Conservation (phyloP, 2,888 invertebrate genomes). For the Amphipoea lucens region DNA sequence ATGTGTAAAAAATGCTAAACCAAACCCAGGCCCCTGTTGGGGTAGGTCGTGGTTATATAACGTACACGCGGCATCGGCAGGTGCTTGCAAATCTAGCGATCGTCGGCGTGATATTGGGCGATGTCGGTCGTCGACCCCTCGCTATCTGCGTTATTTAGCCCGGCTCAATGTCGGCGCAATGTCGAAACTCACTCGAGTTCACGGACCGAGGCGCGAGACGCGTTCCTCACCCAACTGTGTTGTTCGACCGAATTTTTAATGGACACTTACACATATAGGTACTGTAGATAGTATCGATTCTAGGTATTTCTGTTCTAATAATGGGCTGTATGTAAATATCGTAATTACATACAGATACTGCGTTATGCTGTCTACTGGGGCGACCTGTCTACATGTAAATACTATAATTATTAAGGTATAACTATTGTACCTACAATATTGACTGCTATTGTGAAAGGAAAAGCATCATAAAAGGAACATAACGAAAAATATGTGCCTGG, state of each 20-base stretch:
- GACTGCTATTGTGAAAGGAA: background rate
- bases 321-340: slow-evolving; percentile 24
- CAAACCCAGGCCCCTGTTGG: slow-evolving; percentile 68
- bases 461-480: background rate
- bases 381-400: slow-evolving; percentile 6
- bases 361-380: background rate
- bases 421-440: background rate
- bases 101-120: slow-evolving; percentile 88
- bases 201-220: slow-evolving; percentile 84
- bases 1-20: slow-evolving; percentile 33
- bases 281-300: slow-evolving; percentile 51
- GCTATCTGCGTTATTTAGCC: slow-evolving; percentile 89
- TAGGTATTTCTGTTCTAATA: slow-evolving; percentile 45
- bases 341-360: slow-evolving; percentile 23
- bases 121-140: slow-evolving; percentile 87
- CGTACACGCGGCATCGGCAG: slow-evolving; percentile 79
- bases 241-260: slow-evolving; percentile 82
- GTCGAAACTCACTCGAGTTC: slow-evolving; percentile 87
- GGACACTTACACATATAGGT: slow-evolving; percentile 66
- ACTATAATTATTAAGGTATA: slow-evolving; percentile 4
- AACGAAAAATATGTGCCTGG: background rate
- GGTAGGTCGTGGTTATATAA: slow-evolving; percentile 83
- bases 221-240: slow-evolving; percentile 82
- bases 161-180: slow-evolving; percentile 89
- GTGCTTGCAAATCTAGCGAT: slow-evolving; percentile 80